phyloP scores from a whole-genome alignment of 2,113 vertebrate genomes.

The Tragulus kanchil region DNA sequence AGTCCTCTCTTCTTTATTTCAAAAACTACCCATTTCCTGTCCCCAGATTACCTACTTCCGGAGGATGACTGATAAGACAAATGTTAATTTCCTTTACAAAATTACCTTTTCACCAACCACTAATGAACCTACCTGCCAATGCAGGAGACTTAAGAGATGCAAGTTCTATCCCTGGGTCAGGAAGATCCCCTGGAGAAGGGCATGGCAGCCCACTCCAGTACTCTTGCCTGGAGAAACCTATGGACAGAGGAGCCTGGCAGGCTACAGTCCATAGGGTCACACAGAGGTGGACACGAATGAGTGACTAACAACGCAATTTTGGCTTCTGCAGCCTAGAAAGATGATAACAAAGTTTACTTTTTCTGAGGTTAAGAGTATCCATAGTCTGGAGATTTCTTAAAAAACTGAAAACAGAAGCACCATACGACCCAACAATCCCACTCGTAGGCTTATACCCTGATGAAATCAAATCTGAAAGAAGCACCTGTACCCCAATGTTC shows the following conservation, averaged over 20 bases:
- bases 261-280: background rate
- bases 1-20: background rate
- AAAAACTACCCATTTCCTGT: background rate
- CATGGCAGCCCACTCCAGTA: background rate
- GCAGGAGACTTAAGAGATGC: background rate
- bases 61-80: background rate
- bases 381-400: no score
- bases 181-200: background rate
- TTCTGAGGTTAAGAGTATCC: background rate
- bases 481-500: no score
- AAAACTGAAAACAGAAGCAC: no score
- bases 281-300: rapidly evolving
- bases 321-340: background rate
- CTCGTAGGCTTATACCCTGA: no score
- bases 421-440: no score
- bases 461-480: no score
- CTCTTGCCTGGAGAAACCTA: background rate
- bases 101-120: background rate
- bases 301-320: background rate
- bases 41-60: background rate
- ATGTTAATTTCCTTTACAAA: background rate
- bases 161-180: background rate
- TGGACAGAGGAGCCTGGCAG: background rate
- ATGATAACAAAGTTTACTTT: background rate
- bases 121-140: background rate